Conservation (phyloP, 2,113 vertebrate genomes). For the Heteronetta atricapilla region DNA sequence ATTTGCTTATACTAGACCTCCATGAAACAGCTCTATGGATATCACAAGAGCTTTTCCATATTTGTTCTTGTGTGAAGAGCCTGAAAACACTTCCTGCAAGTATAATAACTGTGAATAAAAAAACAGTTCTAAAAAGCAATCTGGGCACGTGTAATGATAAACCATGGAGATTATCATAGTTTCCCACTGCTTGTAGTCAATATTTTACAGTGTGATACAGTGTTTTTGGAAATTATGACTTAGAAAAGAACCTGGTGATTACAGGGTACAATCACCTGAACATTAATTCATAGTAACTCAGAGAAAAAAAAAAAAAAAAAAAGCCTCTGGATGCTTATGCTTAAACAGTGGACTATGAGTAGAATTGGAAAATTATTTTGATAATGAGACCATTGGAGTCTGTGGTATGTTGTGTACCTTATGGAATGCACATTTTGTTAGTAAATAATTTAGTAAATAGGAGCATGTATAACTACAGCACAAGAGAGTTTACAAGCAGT, state of each 20-base stretch:
- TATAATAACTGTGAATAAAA: neutral
- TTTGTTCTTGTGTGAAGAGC: neutral
- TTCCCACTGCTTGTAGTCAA: neutral
- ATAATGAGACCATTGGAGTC: neutral
- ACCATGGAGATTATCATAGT: too few relatives aligned
- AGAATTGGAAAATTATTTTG: neutral
- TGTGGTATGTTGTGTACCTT: neutral
- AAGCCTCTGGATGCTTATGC: neutral
- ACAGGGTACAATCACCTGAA: neutral
- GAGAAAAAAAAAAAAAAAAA: neutral
- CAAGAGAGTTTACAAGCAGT: neutral
- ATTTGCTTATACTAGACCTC: neutral
- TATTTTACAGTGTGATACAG: neutral
- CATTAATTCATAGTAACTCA: neutral
- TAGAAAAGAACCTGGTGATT: neutral
- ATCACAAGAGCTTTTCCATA: neutral
- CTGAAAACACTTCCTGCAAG: neutral
- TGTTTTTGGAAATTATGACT: neutral
- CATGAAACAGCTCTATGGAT: neutral
- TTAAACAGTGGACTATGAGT: neutral
- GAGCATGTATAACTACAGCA: fast-evolving
- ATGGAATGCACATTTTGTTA: neutral
- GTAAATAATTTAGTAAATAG: neutral
- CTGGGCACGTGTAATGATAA: neutral
- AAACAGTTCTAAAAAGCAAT: neutral